These are phyloP conservation scores for Otocyon megalotis DNA, from an alignment of 2,113 vertebrate species.

Conservation along the genomic window DNA sequence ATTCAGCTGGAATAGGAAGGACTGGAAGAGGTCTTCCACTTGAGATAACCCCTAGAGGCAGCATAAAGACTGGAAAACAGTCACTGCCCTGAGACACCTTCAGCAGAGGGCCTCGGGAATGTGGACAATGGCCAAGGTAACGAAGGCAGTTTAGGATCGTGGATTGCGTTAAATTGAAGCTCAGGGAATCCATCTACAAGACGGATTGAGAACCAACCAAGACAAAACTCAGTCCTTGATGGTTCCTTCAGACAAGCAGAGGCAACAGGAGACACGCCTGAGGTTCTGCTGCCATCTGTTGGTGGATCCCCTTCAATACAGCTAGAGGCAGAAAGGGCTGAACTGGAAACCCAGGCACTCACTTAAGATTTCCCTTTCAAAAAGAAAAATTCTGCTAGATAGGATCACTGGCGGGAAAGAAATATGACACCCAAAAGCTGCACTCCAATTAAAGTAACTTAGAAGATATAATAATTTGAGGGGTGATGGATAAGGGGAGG, in stretches of 20 bases:
- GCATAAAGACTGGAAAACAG: background rate
- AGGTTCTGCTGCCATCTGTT: constrained; percentile 53
- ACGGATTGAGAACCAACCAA: background rate
- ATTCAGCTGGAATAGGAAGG: background rate
- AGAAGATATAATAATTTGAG: background rate
- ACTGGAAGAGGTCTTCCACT: background rate
- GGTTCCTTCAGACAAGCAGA: background rate
- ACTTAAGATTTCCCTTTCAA: constrained; percentile 2
- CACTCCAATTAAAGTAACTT: constrained; percentile 28
- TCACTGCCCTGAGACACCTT: background rate
- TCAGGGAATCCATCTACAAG: background rate
- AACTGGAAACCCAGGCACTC: background rate
- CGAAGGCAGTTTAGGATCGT: background rate
- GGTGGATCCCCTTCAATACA: background rate
- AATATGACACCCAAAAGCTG: background rate
- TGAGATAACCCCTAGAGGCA: background rate
- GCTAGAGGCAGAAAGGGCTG: background rate
- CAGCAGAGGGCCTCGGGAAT: background rate
- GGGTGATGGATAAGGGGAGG: background rate
- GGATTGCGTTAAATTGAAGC: constrained; percentile 6
- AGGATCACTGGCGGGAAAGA: background rate
- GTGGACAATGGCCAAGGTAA: background rate
- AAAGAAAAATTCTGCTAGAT: background rate
- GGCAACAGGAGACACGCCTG: background rate
- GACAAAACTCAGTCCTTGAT: background rate